Evolutionary conservation across 2,797 vertebrate species (phyloP).

Genomic region (Synaphobranchus kaupii): DNA sequence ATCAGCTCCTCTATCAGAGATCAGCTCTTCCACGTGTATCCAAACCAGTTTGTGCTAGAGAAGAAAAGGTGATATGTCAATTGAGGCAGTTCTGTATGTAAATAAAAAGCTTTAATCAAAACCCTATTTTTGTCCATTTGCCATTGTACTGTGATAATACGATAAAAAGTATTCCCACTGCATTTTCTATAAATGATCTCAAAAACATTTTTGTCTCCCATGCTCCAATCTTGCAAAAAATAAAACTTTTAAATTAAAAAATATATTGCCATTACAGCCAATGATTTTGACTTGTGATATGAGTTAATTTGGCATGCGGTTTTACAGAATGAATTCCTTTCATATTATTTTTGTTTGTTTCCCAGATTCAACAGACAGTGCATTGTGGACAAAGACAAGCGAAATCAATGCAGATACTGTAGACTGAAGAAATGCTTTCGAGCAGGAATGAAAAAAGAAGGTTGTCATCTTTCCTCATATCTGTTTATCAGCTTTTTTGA

Average conservation of each 20-base stretch:
- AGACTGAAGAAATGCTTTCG: slow-evolving; percentile 97
- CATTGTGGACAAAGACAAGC: slow-evolving; percentile 98
- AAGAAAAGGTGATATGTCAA: too few relatives aligned
- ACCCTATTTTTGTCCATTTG: too few relatives aligned
- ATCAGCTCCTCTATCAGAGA: too few relatives aligned
- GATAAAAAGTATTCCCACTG: too few relatives aligned
- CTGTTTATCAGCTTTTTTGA: not conserved
- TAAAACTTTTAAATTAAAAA: not conserved
- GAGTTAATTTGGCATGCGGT: not conserved
- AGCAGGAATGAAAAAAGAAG: slow-evolving; percentile 99
- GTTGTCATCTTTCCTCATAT: slow-evolving; percentile 60
- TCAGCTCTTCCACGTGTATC: too few relatives aligned
- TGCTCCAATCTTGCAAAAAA: not conserved
- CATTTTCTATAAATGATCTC: too few relatives aligned
- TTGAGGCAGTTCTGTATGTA: too few relatives aligned
- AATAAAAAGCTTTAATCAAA: too few relatives aligned
- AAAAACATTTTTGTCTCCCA: too few relatives aligned
- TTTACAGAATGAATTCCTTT: not conserved
- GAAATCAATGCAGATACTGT: slow-evolving; percentile 98
- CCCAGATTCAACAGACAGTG: slow-evolving; percentile 95
- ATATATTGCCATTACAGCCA: not conserved
- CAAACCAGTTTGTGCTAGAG: too few relatives aligned
- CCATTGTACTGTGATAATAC: too few relatives aligned
- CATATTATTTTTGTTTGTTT: slow-evolving; percentile 3
- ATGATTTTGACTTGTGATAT: not conserved